Base-by-base conservation (phyloP, 2,888 invertebrate species). In the Timema cristinae region DNA sequence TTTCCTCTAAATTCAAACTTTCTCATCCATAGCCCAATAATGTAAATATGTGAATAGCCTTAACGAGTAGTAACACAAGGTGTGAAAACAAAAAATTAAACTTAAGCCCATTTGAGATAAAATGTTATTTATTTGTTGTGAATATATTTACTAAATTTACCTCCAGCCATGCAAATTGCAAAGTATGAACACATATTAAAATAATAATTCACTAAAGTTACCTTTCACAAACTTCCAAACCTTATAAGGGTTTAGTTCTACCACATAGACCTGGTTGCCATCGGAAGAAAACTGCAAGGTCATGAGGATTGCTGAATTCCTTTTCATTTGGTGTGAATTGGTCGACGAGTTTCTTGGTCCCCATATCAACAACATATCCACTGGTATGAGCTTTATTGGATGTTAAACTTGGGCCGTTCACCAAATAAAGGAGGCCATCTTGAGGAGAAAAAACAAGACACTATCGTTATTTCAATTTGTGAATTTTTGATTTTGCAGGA, bases 301-400 rank as follows among this genome's bases (percentile, higher is more conserved):
- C 94, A 82, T 96, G 96, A 0, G 95, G 95, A 80, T 88, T 88
- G 71, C 84, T 80, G 79, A 94, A 86, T 71, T 85, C 83, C 10
- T 84, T 84, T 9, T 78, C 80, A 7, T 77, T 79, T 1, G 90
- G 88, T 0, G 85, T 86, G 80, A 92, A 92, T 74, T 88, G 88
- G 9, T 86, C 87, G 0, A 87, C 72, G 13, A 91, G 79, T 16
- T 86, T 82, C 50, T 87, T 87, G 8, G 86, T 85, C 13, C 83
- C 81, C 75, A 90, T 85, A 78, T 90, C 89, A 66, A 94, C 83
- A 8, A 91, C 87, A 82, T 89, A 93, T 7, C 93, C 94, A 70
- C 88, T 86, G 1, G 91, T 67, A 59, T 10, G n/a, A 13, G 56
- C 88, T 56, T 83, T 81, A 56, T 82, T 81, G 32, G 32, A 32